Percentiles rank a stretch among this genome's conserved stretches.
These are phyloP conservation scores for Cheirogaleus medius DNA, from an alignment of 2,113 vertebrate species.

Conservation along the genomic window DNA sequence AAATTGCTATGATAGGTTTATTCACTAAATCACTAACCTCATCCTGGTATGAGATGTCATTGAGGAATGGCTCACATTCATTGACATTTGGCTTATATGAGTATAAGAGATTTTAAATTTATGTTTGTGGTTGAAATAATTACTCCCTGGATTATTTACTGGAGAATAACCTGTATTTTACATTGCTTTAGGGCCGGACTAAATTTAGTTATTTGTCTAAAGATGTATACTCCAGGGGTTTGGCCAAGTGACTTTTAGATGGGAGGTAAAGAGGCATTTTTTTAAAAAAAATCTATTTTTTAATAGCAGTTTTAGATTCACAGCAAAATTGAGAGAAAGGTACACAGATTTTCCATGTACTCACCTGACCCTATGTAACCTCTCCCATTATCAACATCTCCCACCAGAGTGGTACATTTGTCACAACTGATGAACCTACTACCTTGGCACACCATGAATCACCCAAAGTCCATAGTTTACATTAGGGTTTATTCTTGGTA, in stretches of 20 bases:
- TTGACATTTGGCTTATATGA: conserved; percentile 15
- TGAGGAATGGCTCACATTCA: neutral
- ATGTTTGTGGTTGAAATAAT: conserved; percentile 34
- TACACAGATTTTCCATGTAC: neutral
- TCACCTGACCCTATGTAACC: neutral
- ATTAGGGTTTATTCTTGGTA: neutral
- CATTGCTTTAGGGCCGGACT: neutral
- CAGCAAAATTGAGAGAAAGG: neutral
- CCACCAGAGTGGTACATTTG: neutral
- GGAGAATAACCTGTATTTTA: conserved; percentile 30
- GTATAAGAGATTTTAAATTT: conserved; percentile 34
- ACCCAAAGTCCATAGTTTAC: neutral
- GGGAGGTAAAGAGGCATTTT: neutral
- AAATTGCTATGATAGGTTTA: conserved; percentile 42
- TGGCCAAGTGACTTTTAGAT: neutral
- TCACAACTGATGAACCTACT: neutral
- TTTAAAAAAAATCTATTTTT: neutral
- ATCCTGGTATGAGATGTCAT: neutral
- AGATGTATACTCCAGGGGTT: neutral
- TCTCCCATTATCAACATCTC: neutral
- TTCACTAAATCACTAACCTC: conserved; percentile 42
- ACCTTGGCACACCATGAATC: neutral
- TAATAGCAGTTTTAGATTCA: neutral
- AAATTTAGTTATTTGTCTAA: neutral
- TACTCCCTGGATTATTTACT: conserved; percentile 7